A percentile compares a stretch with the other conserved stretches of the same genome.
Conservation (phyloP, 2,797 vertebrate species). For the Molossus molossus region DNA sequence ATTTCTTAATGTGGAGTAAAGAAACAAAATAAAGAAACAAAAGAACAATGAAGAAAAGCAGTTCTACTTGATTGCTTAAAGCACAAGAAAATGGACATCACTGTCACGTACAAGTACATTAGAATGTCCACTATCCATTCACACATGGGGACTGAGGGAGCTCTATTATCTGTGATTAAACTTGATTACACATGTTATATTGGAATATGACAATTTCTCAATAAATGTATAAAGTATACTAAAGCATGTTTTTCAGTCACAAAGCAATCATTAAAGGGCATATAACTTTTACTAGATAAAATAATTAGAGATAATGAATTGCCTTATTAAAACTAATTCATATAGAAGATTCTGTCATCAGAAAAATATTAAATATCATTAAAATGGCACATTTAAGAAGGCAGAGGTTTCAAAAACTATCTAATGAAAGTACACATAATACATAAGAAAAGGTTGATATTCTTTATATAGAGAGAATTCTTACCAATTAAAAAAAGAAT, state of each 20-base stretch:
- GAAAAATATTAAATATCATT: not conserved
- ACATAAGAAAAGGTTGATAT: not conserved
- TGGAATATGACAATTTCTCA: not conserved
- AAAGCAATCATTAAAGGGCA: conserved; percentile 47
- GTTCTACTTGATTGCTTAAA: not conserved
- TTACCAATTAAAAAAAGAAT: not conserved
- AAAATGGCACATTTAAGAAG: conserved; percentile 17
- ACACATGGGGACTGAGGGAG: not conserved
- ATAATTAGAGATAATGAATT: not conserved
- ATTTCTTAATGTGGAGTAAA: conserved; percentile 30
- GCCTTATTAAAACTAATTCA: not conserved
- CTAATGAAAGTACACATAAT: not conserved
- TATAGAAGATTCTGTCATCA: not conserved
- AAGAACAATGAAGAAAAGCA: not conserved
- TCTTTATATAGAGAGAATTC: not conserved
- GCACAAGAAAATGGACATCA: not conserved
- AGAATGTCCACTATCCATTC: conserved; percentile 27
- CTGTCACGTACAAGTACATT: not conserved
- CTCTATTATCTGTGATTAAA: not conserved
- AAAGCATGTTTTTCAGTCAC: conserved; percentile 15
- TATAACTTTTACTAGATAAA: not conserved
- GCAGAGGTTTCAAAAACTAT: not conserved
- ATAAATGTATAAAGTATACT: conserved; percentile 13
- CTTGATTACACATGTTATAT: not conserved
- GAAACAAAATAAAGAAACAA: conserved; percentile 51